phyloP scores from a whole-genome alignment of 2,888 invertebrate genomes.

The Bugula neritina region DNA sequence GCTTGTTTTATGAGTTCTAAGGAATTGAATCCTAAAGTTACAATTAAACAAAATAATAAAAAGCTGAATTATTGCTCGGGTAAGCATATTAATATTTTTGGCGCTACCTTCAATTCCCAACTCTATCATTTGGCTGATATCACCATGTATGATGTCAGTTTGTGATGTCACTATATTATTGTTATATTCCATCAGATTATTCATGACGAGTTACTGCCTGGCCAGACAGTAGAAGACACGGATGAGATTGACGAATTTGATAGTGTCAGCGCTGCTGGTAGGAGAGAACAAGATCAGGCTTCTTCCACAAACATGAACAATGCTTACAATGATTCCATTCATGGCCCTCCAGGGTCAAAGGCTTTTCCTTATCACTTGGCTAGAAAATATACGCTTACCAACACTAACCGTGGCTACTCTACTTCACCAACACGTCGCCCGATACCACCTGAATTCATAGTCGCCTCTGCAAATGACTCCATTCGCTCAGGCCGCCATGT shows the following conservation, averaged over 20 bases:
- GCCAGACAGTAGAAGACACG: not conserved
- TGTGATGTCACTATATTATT: too few species aligned
- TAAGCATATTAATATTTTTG: too few species aligned
- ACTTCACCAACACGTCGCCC: constrained; percentile 10
- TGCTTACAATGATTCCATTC: not conserved
- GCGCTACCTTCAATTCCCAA: too few species aligned
- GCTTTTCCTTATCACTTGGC: not conserved
- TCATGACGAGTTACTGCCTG: not conserved
- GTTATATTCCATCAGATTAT: not conserved
- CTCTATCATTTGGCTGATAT: too few species aligned
- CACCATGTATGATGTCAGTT: too few species aligned
- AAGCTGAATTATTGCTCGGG: too few species aligned
- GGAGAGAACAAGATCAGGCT: not conserved
- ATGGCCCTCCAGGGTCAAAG: not conserved
- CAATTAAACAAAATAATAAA: too few species aligned
- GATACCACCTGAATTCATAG: not conserved
- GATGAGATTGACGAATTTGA: constrained; percentile 13
- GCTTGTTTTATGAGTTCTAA: too few species aligned
- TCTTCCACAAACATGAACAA: not conserved
- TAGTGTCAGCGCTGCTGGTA: constrained; percentile 15
- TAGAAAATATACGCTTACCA: constrained; percentile 8
- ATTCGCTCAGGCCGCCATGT: not conserved
- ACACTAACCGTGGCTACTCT: not conserved
- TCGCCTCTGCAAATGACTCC: not conserved
- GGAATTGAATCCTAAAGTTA: too few species aligned